phyloP scores from a whole-genome alignment of 1,140 invertebrate genomes.

The Andricus grossulariae region DNA sequence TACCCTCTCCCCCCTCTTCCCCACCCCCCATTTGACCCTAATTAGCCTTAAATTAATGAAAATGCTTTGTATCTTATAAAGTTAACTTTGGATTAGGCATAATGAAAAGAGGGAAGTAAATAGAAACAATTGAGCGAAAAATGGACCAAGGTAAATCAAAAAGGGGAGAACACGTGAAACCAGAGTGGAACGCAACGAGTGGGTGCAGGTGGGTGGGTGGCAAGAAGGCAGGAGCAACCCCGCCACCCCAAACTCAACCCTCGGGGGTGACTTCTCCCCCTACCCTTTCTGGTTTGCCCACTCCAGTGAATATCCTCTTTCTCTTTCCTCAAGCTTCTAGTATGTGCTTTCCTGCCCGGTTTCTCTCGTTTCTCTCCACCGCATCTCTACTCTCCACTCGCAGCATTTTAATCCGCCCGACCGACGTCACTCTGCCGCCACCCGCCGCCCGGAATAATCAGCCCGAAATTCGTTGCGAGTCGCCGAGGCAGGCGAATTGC shows the following conservation, averaged over 20 bases:
- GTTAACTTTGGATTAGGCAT: conserved; percentile 14
- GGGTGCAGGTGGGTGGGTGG: conserved; percentile 33
- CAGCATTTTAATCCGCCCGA: conserved; percentile 71
- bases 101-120: conserved; percentile 45
- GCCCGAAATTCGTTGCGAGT: conserved; percentile 70
- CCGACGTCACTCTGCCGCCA: conserved; percentile 62
- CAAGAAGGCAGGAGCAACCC: conserved; percentile 55
- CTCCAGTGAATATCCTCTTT: conserved; percentile 36
- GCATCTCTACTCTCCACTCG: conserved; percentile 42
- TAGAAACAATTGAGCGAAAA: conserved; percentile 47
- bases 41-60: too few relatives aligned
- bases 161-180: conserved; percentile 36
- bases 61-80: too few relatives aligned
- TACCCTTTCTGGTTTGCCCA: conserved; percentile 44
- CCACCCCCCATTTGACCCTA: not conserved
- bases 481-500: conserved; percentile 61
- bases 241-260: conserved; percentile 44
- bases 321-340: conserved; percentile 15
- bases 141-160: conserved; percentile 36
- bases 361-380: conserved; percentile 38
- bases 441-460: conserved; percentile 69
- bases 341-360: conserved; percentile 33
- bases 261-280: conserved; percentile 55
- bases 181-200: conserved; percentile 30
- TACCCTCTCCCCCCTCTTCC: not conserved